These are phyloP conservation scores for Malacosoma neustria DNA, from an alignment of 2,888 invertebrate genomes.

Conservation along the genomic window DNA sequence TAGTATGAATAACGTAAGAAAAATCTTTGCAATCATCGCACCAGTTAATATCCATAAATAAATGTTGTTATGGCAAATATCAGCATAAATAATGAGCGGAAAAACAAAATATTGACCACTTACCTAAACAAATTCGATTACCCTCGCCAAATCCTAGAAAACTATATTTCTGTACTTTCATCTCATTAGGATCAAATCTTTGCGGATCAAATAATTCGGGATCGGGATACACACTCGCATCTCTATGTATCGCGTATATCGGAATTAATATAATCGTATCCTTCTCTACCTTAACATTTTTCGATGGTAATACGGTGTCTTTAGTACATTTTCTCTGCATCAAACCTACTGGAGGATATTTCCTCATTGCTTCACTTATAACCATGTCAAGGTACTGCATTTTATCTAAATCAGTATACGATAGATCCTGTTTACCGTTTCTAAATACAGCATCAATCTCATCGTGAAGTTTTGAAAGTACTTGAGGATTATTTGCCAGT, in stretches of 20 bases:
- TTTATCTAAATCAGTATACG: constrained; percentile 36
- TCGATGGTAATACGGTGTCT: constrained; percentile 30
- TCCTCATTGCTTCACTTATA: constrained; percentile 39
- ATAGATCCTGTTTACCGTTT: constrained; percentile 25
- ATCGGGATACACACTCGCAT: constrained; percentile 42
- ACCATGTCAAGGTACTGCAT: constrained; percentile 53
- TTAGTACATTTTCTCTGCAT: constrained; percentile 36
- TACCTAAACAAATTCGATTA: constrained; percentile 65
- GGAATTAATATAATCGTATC: constrained; percentile 25
- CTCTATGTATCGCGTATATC: constrained; percentile 40
- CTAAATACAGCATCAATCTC: constrained; percentile 46
- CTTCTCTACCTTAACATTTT: constrained; percentile 30
- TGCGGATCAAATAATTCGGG: constrained; percentile 58
- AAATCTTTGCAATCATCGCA: too few relatives aligned
- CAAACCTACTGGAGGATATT: constrained; percentile 39
- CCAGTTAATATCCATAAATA: too few relatives aligned
- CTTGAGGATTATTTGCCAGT: constrained; percentile 39
- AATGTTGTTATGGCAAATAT: too few relatives aligned
- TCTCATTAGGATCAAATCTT: constrained; percentile 43
- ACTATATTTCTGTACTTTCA: constrained; percentile 31
- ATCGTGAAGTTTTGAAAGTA: constrained; percentile 38
- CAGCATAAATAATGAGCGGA: too few relatives aligned
- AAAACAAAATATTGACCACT: constrained; percentile 20
- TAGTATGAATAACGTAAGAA: too few relatives aligned
- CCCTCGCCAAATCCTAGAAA: constrained; percentile 69